These are phyloP conservation scores for Streptopelia turtur DNA, from an alignment of 2,797 vertebrate genomes.

Conservation along the genomic window DNA sequence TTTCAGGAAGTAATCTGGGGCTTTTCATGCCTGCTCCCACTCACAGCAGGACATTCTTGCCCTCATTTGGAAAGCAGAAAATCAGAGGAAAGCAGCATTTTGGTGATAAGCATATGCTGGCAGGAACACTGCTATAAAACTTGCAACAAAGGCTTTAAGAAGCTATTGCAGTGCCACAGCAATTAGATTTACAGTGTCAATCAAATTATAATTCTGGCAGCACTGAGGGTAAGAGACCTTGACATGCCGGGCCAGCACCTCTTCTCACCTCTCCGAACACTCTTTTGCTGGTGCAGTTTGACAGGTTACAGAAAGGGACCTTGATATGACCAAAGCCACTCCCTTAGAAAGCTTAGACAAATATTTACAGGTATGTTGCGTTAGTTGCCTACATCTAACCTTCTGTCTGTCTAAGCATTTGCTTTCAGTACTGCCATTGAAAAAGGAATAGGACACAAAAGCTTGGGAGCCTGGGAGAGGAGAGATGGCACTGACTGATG, in stretches of 20 bases:
- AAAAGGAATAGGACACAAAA: neutral
- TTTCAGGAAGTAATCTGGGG: slow-evolving; percentile 26
- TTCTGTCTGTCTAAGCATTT: neutral
- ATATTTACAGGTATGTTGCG: neutral
- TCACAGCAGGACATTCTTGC: neutral
- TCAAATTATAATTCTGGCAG: neutral
- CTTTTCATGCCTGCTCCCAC: neutral
- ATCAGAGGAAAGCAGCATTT: slow-evolving; percentile 22
- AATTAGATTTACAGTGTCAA: neutral
- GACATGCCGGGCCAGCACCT: neutral
- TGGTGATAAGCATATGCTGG: neutral
- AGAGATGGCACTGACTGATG: neutral
- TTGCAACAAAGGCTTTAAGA: slow-evolving; percentile 20
- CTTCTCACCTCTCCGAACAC: neutral
- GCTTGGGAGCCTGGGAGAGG: neutral
- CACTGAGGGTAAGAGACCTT: neutral
- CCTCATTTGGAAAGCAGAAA: slow-evolving; percentile 31
- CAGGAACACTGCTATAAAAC: neutral
- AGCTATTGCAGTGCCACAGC: neutral
- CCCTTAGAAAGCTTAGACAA: neutral
- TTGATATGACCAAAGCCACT: neutral
- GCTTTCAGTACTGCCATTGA: accelerated
- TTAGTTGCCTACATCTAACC: neutral
- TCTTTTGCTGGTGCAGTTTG: neutral
- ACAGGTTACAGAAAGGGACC: neutral